Evolutionary conservation across 1,140 invertebrate species (phyloP).

Genomic region (Neodiprion pinetum): DNA sequence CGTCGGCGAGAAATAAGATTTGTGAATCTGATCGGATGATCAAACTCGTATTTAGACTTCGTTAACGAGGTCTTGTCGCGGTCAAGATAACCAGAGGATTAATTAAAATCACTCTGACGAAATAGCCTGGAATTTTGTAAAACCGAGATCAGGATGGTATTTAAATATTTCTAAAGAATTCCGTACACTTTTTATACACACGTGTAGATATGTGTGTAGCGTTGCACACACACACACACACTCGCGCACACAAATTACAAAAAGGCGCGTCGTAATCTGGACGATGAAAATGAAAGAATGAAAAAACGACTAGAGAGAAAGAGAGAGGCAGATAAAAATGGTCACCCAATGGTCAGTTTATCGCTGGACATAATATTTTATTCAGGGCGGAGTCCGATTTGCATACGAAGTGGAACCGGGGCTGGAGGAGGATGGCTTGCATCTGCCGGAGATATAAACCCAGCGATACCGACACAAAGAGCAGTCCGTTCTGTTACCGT

Average conservation of each 20-base stretch:
- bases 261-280: not conserved
- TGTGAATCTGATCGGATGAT: slow-evolving; percentile 3
- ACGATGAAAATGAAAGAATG: slow-evolving; percentile 10
- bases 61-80: slow-evolving; percentile 43
- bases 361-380: slow-evolving; percentile 48
- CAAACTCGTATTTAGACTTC: slow-evolving; percentile 39
- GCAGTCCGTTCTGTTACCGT: not conserved
- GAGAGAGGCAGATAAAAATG: slow-evolving; percentile 22
- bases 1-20: not conserved
- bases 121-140: slow-evolving; percentile 14
- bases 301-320: slow-evolving; percentile 17
- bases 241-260: no score
- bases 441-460: slow-evolving; percentile 38
- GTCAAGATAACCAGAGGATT: slow-evolving; percentile 44
- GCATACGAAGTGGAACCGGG: slow-evolving; percentile 41
- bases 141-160: not conserved
- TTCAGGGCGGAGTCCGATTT: slow-evolving; percentile 49
- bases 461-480: slow-evolving; percentile 29
- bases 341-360: slow-evolving; percentile 29
- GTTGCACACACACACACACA: no score
- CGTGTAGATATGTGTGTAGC: no score
- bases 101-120: slow-evolving; percentile 33
- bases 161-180: slow-evolving; percentile 16
- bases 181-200: not conserved
- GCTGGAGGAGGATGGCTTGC: slow-evolving; percentile 23